Base-by-base conservation (phyloP, 2,888 invertebrate genomes). In the Chaitophorus viminalis region DNA sequence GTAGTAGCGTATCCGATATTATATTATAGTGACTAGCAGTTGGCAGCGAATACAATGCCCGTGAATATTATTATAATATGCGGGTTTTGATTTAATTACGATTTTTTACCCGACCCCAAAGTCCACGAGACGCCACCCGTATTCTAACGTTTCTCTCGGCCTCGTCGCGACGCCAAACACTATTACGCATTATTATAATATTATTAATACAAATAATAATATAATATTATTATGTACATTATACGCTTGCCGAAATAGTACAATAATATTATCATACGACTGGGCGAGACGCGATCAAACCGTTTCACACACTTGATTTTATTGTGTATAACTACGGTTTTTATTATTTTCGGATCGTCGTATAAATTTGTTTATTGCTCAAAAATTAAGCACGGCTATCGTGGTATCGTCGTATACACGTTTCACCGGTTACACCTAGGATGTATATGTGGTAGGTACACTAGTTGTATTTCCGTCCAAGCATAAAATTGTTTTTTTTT, bases 11-110 rank as follows among this genome's bases (percentile, higher is more conserved):
- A 17, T 17, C 4, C 17, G 3, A 17, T 52, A 8, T 6, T 52
- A 14, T 2, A 60, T 60, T 25, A 5, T 60, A 25, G 60, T 60
- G 9, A 60, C 60, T 18, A 8, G 60, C 21, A 25, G 60, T 60
- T 46, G 14, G 46, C 46, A 46, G 46, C 14, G 14, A 25, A 78
- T 25, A 60, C 25, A 8, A 33, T 78, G n/a, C 11, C 60, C 33
- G 29, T 68, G 6, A 60, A 78, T 68, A n/a, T n/a, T n/a, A n/a
- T n/a, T n/a, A n/a, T n/a, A n/a, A n/a, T 9, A 81, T 81, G 46
- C 46, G 81, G 81, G 68, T 46, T 70, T 81, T 46, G 68, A 81
- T 81, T 81, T 70, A 11, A 46, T 68, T 68, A 46, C 18, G n/a
- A 65, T 21, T 31, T 60, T 60, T 65, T 36, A 36, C 25, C 60